phyloP scores from a whole-genome alignment of 2,113 vertebrate species.

The Callocephalon fimbriatum region DNA sequence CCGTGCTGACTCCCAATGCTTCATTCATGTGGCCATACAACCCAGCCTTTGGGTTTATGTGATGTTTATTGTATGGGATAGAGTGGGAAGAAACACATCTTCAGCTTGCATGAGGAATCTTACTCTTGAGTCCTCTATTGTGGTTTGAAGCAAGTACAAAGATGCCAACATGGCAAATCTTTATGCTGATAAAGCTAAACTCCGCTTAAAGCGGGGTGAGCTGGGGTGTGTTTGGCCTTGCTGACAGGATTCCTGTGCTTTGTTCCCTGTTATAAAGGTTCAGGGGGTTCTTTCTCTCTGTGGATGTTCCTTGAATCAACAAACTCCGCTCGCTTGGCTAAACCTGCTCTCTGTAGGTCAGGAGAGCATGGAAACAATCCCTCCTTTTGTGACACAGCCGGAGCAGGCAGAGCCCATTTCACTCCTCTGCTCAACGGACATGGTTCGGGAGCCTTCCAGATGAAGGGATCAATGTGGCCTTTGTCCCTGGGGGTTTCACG shows the following conservation, averaged over 20 bases:
- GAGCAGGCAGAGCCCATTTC: not conserved
- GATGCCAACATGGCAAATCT: not conserved
- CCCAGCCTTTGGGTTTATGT: not conserved
- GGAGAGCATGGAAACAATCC: not conserved
- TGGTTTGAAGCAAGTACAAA: not conserved
- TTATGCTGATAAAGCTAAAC: not conserved
- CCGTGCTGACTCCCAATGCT: not conserved
- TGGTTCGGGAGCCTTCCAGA: not conserved
- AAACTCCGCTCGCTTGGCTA: not conserved
- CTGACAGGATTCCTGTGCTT: not conserved
- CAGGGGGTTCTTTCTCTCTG: not conserved
- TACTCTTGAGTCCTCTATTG: not conserved
- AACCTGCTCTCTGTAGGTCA: not conserved
- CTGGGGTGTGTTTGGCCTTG: not conserved
- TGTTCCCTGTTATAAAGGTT: not conserved
- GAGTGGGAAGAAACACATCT: not conserved
- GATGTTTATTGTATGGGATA: not conserved
- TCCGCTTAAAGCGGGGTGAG: not conserved
- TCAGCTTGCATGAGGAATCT: not conserved
- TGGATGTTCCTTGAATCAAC: not conserved
- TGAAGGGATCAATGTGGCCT: not conserved
- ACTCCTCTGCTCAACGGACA: accelerated
- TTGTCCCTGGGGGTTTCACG: not conserved
- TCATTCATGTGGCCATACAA: accelerated
- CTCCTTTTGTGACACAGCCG: not conserved